Conservation (phyloP, 2,113 vertebrate genomes). For the Edolisoma coerulescens region DNA sequence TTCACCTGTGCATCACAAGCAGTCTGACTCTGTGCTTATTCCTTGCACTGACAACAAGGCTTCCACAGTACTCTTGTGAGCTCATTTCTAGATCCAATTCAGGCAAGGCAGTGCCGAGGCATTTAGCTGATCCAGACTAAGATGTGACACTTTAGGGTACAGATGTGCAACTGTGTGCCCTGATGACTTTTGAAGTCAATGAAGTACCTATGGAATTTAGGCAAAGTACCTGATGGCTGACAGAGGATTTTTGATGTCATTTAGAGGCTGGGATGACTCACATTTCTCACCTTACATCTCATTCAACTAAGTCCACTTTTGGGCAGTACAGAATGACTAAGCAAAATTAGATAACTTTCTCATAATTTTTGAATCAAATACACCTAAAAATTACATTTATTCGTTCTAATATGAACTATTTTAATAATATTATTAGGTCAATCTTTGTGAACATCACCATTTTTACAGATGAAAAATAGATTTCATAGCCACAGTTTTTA, state of each 20-base stretch:
- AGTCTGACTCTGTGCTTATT: background rate
- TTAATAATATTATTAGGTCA: background rate
- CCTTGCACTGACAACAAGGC: background rate
- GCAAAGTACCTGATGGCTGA: background rate
- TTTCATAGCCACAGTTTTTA: rapidly evolving
- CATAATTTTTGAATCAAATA: background rate
- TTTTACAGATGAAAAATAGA: background rate
- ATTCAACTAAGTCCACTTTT: background rate
- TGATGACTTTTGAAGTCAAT: background rate
- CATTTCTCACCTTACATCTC: background rate
- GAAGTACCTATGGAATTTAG: background rate
- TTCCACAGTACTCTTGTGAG: rapidly evolving
- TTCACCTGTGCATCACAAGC: background rate
- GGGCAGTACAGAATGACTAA: background rate
- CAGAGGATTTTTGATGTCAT: background rate
- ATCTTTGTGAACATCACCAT: background rate
- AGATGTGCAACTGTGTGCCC: background rate
- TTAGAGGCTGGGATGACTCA: background rate
- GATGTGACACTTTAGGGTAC: background rate
- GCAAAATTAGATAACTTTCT: background rate
- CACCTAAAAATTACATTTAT: background rate
- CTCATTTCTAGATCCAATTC: background rate
- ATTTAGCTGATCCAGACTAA: background rate
- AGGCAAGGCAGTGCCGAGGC: background rate
- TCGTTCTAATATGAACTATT: background rate